These are phyloP conservation scores for Catocala sponsa DNA, from an alignment of 2,888 invertebrate genomes.

Conservation along the genomic window DNA sequence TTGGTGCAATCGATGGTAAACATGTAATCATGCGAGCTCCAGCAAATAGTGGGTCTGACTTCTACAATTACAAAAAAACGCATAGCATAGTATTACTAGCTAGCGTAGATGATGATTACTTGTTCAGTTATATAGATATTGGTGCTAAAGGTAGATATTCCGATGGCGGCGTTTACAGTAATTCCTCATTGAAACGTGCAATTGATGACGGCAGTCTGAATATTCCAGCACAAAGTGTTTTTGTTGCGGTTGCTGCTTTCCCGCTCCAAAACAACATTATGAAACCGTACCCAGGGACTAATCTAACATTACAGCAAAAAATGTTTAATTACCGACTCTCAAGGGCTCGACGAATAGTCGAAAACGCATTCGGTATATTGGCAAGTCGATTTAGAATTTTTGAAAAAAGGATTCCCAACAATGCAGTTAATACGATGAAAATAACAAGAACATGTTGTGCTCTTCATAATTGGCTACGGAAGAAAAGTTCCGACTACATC, in stretches of 20 bases:
- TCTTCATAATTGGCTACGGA: slow-evolving; percentile 47
- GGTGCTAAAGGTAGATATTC: slow-evolving; percentile 49
- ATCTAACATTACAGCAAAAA: slow-evolving; percentile 33
- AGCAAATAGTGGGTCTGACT: slow-evolving; percentile 23
- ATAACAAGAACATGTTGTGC: slow-evolving; percentile 42
- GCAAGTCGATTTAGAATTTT: slow-evolving; percentile 29
- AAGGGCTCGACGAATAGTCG: slow-evolving; percentile 34
- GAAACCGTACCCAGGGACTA: slow-evolving; percentile 32
- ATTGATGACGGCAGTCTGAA: no score
- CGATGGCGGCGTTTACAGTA: slow-evolving; percentile 43
- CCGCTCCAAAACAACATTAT: slow-evolving; percentile 32
- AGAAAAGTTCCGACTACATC: slow-evolving; percentile 11
- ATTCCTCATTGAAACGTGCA: no score
- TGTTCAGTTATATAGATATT: slow-evolving; percentile 47
- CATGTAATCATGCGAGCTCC: no score
- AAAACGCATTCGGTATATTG: slow-evolving; percentile 49
- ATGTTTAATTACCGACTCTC: slow-evolving; percentile 49
- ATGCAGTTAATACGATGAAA: slow-evolving; percentile 30
- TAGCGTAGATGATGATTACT: slow-evolving; percentile 46
- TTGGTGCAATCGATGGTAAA: no score
- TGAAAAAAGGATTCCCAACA: slow-evolving; percentile 25
- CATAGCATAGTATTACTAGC: slow-evolving; percentile 48
- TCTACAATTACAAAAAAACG: slow-evolving; percentile 41
- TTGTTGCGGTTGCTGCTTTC: slow-evolving; percentile 46
- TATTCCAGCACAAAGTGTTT: slow-evolving; percentile 23